Percentiles rank a stretch among this genome's conserved stretches.
These are phyloP conservation scores for Pyrgus malvae DNA, from an alignment of 2,888 invertebrate species.

Conservation along the genomic window DNA sequence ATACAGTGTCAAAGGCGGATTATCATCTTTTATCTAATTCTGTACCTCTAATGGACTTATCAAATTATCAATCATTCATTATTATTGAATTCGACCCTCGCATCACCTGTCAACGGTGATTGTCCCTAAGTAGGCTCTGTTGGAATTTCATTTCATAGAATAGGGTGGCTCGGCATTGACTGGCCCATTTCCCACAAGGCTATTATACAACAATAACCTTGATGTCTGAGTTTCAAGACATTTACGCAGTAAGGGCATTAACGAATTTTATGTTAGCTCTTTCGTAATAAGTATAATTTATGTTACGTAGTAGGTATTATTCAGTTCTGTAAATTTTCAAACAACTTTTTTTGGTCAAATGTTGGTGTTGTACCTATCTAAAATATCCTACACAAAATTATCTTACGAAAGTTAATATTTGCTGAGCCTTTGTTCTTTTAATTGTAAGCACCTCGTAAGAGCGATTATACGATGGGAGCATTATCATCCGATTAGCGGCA, in stretches of 20 bases:
- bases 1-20: not conserved
- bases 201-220: slow-evolving; percentile 3
- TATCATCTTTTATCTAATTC: slow-evolving; percentile 2
- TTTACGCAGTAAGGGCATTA: too few species aligned
- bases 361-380: too few species aligned
- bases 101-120: slow-evolving; percentile 17
- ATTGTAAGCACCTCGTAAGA: slow-evolving; percentile 7
- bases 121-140: slow-evolving; percentile 4
- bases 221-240: not conserved
- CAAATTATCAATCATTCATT: slow-evolving; percentile 8
- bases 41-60: slow-evolving; percentile 12
- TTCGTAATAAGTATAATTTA: too few species aligned
- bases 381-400: too few species aligned
- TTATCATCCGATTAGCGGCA: slow-evolving; percentile 74
- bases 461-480: slow-evolving; percentile 36
- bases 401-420: too few species aligned
- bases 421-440: too few species aligned
- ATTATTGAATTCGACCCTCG: slow-evolving; percentile 15
- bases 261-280: too few species aligned
- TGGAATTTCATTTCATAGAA: slow-evolving; percentile 19
- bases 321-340: too few species aligned
- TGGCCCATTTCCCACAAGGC: slow-evolving; percentile 17
- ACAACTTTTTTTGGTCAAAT: too few species aligned
- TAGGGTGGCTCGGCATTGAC: slow-evolving; percentile 11
- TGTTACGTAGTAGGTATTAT: not conserved